Evolutionary conservation across 1,140 invertebrate species (phyloP).

Genomic region (Rhagoletis zephyria): DNA sequence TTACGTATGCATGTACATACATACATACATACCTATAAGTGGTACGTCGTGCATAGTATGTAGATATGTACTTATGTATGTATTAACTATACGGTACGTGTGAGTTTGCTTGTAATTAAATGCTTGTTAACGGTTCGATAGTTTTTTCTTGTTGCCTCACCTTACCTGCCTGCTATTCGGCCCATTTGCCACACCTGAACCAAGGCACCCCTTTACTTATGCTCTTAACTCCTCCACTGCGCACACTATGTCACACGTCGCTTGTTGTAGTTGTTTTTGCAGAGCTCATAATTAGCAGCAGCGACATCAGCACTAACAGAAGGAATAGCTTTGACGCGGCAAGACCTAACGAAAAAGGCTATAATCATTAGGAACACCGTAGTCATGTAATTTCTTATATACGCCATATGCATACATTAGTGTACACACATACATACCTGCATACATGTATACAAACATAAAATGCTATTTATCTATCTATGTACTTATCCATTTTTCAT

Average conservation of each 20-base stretch:
- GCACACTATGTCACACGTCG: background rate
- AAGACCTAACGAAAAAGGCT: background rate
- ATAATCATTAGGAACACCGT: conserved; percentile 40
- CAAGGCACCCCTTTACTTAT: background rate
- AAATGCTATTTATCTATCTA: background rate
- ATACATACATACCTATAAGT: background rate
- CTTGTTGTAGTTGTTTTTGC: background rate
- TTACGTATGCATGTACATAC: conserved; percentile 61
- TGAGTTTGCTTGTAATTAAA: conserved; percentile 55
- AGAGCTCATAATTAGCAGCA: conserved; percentile 24
- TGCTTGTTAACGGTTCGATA: conserved; percentile 59
- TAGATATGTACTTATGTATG: no score
- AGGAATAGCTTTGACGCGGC: background rate
- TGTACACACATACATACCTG: background rate
- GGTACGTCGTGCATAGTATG: no score
- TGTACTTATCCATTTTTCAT: background rate
- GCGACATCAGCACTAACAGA: no score
- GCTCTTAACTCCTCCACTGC: background rate
- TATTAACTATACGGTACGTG: no score
- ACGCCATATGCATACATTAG: background rate
- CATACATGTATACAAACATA: background rate
- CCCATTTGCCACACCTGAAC: background rate
- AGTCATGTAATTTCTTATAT: conserved; percentile 31
- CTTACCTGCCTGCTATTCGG: background rate
- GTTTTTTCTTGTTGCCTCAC: conserved; percentile 55